Conservation (phyloP, 1,140 invertebrate species). For the Melanaphis sacchari region DNA sequence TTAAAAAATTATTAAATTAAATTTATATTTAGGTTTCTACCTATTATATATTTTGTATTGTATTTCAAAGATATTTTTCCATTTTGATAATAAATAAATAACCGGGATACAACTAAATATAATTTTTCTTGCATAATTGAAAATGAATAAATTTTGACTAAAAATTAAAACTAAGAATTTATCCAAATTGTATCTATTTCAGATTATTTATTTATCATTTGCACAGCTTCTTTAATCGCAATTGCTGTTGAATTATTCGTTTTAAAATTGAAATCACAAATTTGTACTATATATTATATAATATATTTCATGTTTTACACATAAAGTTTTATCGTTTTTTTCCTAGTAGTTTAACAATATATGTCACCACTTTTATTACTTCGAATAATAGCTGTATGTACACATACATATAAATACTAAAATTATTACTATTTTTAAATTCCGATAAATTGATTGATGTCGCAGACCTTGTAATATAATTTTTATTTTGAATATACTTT, state of each 20-base stretch:
- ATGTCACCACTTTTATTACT: neutral
- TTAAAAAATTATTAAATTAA: neutral
- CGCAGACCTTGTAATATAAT: neutral
- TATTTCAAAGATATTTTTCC: neutral
- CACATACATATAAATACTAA: neutral
- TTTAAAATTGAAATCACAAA: neutral
- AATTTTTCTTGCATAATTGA: neutral
- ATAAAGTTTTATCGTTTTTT: neutral
- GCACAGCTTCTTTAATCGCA: neutral
- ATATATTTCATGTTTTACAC: neutral
- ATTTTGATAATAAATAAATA: neutral
- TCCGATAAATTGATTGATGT: neutral
- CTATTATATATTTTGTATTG: neutral
- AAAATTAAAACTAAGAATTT: neutral
- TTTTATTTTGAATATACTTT: constrained; percentile 15
- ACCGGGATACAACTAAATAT: neutral
- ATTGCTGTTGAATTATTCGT: neutral
- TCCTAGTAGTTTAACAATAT: neutral
- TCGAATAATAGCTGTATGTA: neutral
- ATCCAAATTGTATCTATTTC: neutral
- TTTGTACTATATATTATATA: neutral
- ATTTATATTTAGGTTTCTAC: neutral
- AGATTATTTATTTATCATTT: neutral
- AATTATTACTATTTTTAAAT: neutral
- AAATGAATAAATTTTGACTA: neutral